Base-by-base conservation (phyloP, 2,113 vertebrate species). In the Myiopsitta monachus region DNA sequence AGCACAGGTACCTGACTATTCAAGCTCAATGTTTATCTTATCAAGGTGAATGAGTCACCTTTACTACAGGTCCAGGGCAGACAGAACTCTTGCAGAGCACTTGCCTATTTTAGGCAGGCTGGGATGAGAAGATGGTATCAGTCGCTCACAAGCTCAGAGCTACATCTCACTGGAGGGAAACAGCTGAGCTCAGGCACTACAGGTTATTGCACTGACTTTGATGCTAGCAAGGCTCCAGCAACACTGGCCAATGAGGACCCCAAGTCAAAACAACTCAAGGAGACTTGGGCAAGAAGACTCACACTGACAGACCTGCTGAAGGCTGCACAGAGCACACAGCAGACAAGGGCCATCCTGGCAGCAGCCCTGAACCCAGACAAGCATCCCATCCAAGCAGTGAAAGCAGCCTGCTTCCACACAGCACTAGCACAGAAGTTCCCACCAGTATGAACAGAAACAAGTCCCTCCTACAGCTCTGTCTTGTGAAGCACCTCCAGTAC, bases 21-120 rank as follows among this genome's bases (percentile, higher is more conserved):
- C 33, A 82, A 94, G 66, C 76, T 78, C 49, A 66, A 23, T 88
- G 83, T 89, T 96, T 96, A 94, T 91, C 95, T 95, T 94, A 94
- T 89, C 91, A 82, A 85, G 57, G 77, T 73, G 46, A 87, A 75
- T 97, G 93, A 96, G 95, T 97, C 95, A 95, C 74, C 67, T 86
- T 81, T 82, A 89, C 91, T 92, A 88, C 33, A 96, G 49, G 67
- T 76, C 63, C 47, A 76, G 26, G 36, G 66, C 67, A 92, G 54
- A 88, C 76, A 92, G 63, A 82, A 43, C 76, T 72, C 51, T 39
- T 75, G 24, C 4, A 0, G 2, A 64, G 26, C 12, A 41, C 67
- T 79, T 24, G 14, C 64, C 33, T 66, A 51, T 88, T 94, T 72
- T 43, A 39, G 28, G 51, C 69, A 87, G 55, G 24, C 27, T 28